phyloP scores from a whole-genome alignment of 2,113 vertebrate species.

The Ivindomyrus marchei region DNA sequence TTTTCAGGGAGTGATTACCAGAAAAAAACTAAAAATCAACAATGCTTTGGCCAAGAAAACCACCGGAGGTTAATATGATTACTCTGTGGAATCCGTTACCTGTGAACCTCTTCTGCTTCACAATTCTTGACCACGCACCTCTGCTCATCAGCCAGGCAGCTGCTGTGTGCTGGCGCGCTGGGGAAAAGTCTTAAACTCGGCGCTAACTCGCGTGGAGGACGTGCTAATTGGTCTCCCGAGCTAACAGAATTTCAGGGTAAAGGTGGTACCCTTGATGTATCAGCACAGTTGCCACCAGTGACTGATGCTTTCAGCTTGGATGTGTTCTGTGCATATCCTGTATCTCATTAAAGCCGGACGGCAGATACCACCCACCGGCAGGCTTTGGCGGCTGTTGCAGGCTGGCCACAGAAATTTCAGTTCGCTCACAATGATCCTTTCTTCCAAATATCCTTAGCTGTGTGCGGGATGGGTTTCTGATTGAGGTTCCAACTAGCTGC shows the following conservation, averaged over 20 bases:
- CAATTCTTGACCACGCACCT: constrained; percentile 41
- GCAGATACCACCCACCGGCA: constrained; percentile 50
- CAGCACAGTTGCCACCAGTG: constrained; percentile 79
- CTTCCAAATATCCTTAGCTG: not conserved
- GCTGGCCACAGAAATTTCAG: constrained; percentile 42
- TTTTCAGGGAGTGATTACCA: constrained; percentile 56
- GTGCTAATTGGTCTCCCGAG: constrained; percentile 87
- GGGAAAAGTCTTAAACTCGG: constrained; percentile 71
- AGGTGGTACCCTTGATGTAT: constrained; percentile 86
- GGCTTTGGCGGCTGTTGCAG: constrained; percentile 41
- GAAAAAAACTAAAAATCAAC: constrained; percentile 55
- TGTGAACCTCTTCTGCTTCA: constrained; percentile 46
- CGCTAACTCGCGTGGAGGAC: constrained; percentile 69
- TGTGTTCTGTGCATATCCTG: constrained; percentile 69
- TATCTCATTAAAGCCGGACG: constrained; percentile 70
- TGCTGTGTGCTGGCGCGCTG: constrained; percentile 47
- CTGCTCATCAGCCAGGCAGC: constrained; percentile 51
- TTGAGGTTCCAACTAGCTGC: not conserved
- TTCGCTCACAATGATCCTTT: not conserved
- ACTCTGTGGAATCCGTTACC: constrained; percentile 56
- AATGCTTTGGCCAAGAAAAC: constrained; percentile 48
- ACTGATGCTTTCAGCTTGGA: constrained; percentile 70
- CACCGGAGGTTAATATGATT: constrained; percentile 62
- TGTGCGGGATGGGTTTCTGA: not conserved
- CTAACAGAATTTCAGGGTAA: constrained; percentile 76